These are phyloP conservation scores for Drosophila suboccidentalis DNA, from an alignment of 2,888 invertebrate species.

Conservation along the genomic window DNA sequence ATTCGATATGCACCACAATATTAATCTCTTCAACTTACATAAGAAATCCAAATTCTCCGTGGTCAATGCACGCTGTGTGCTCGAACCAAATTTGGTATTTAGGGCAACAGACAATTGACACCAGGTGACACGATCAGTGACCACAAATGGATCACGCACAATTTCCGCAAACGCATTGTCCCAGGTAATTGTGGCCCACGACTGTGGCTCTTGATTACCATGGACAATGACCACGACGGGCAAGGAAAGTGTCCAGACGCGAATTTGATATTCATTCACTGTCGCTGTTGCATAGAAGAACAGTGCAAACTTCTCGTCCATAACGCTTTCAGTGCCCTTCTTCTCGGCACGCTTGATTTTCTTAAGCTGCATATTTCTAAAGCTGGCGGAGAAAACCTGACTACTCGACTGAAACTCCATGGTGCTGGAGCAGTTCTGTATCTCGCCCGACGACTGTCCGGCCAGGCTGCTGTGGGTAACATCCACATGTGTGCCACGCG, in stretches of 20 bases:
- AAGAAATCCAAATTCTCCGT: constrained; percentile 96
- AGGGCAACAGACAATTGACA: constrained; percentile 94
- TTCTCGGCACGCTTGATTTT: constrained; percentile 98
- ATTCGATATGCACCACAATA: no score
- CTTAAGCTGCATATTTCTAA: constrained; percentile 97
- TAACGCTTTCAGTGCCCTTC: constrained; percentile 98
- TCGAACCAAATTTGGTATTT: constrained; percentile 95
- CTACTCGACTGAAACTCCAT: constrained; percentile 98
- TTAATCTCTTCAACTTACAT: constrained; percentile 87
- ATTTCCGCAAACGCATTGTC: constrained; percentile 99
- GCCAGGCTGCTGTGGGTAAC: constrained; percentile 69
- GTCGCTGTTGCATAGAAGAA: constrained; percentile 94
- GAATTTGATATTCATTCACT: constrained; percentile 87
- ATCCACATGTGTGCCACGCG: constrained; percentile 83
- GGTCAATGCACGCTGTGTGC: constrained; percentile 94
- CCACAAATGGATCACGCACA: constrained; percentile 95
- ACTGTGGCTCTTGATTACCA: constrained; percentile 99
- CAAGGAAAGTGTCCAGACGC: constrained; percentile 97
- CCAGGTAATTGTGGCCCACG: constrained; percentile 99
- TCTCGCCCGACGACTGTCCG: constrained; percentile 91
- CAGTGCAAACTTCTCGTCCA: constrained; percentile 98
- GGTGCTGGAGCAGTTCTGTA: constrained; percentile 96
- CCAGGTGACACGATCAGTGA: constrained; percentile 97
- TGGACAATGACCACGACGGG: constrained; percentile 99
- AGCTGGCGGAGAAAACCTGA: constrained; percentile 94